A percentile compares a stretch with the other conserved stretches of the same genome.
These are phyloP conservation scores for Lottia gigantea DNA, from an alignment of 2,888 invertebrate genomes.

Conservation along the genomic window DNA sequence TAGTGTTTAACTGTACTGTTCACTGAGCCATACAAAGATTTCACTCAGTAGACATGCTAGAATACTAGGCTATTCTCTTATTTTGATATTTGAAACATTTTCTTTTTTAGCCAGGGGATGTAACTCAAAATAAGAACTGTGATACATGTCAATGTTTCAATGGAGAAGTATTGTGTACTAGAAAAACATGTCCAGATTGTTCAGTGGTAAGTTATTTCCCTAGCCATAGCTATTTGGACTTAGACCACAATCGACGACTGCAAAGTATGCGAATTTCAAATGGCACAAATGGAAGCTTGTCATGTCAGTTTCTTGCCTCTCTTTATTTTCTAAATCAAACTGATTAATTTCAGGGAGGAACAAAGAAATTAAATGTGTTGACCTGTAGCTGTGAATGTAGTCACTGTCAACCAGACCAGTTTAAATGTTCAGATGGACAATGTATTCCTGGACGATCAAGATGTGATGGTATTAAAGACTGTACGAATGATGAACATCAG, in stretches of 20 bases:
- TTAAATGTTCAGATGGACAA: slow-evolving; percentile 61
- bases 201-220: slow-evolving; percentile 44
- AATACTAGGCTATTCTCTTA: too few species aligned
- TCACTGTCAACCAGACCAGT: slow-evolving; percentile 44
- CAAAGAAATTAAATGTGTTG: slow-evolving; percentile 32
- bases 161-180: slow-evolving; percentile 79
- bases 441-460: slow-evolving; percentile 59
- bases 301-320: too few species aligned
- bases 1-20: too few species aligned
- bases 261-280: too few species aligned
- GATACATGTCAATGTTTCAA: slow-evolving; percentile 80
- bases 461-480: slow-evolving; percentile 66
- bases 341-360: too few species aligned
- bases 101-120: slow-evolving; percentile 44
- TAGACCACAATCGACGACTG: too few species aligned
- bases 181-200: slow-evolving; percentile 77
- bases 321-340: too few species aligned
- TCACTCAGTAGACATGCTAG: too few species aligned
- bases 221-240: too few species aligned
- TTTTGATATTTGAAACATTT: not conserved
- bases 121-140: slow-evolving; percentile 78
- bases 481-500: slow-evolving; percentile 56
- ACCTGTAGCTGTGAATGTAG: slow-evolving; percentile 51
- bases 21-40: too few species aligned
- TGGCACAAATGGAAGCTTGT: too few species aligned